These are phyloP conservation scores for Styela clava DNA, from an alignment of 23 tunicate species.

Conservation along the genomic window DNA sequence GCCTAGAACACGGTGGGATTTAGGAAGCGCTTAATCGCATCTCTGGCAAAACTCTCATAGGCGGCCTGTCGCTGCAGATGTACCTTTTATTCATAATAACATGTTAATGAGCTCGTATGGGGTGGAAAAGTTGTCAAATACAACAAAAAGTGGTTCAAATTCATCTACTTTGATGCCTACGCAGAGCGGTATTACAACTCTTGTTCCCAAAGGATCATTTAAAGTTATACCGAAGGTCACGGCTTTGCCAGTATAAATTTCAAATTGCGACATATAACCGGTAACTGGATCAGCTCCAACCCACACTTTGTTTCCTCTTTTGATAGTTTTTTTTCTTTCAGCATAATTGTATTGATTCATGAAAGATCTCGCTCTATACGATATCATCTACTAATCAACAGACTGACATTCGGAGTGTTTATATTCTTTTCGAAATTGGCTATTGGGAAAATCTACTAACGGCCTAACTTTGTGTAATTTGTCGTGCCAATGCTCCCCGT, in stretches of 20 bases:
- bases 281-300: constrained; percentile 29
- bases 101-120: neutral
- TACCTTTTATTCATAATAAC: neutral
- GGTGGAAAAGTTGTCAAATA: too few species aligned
- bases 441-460: neutral
- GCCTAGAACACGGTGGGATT: constrained; percentile 13
- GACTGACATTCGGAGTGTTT: constrained; percentile 12
- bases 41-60: neutral
- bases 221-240: neutral
- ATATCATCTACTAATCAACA: constrained; percentile 25
- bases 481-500: constrained; percentile 10
- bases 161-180: too few species aligned
- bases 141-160: too few species aligned
- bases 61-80: neutral
- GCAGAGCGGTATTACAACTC: too few species aligned
- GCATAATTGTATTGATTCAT: constrained; percentile 27
- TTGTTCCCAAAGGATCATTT: too few species aligned
- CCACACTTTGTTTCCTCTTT: constrained; percentile 30
- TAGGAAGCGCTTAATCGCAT: neutral
- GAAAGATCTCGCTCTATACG: constrained; percentile 5
- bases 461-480: constrained; percentile 28
- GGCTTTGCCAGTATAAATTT: constrained; percentile 22
- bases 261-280: constrained; percentile 24
- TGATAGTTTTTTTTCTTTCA: constrained; percentile 1
- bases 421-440: constrained; percentile 15